These are phyloP conservation scores for Carassius carassius DNA, from an alignment of 2,113 vertebrate species.

Conservation along the genomic window DNA sequence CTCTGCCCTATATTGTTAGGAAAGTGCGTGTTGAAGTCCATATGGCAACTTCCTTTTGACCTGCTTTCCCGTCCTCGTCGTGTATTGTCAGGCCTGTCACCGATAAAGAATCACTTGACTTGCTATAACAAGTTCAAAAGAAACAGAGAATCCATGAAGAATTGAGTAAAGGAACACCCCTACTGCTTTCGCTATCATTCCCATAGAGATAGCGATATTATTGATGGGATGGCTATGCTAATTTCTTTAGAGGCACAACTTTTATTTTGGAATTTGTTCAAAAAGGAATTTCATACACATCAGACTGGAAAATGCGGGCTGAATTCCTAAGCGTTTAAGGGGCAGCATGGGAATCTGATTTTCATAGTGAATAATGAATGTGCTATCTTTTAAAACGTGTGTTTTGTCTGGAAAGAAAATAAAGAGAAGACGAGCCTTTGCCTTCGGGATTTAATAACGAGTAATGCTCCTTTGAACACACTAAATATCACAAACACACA, in stretches of 20 bases:
- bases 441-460: slow-evolving; percentile 63
- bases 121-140: slow-evolving; percentile 98
- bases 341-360: slow-evolving; percentile 81
- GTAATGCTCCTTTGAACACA: slow-evolving; percentile 56
- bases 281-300: slow-evolving; percentile 87
- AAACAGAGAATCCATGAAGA: slow-evolving; percentile 95
- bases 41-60: slow-evolving; percentile 97
- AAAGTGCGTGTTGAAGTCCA: slow-evolving; percentile 93
- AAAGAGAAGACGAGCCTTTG: slow-evolving; percentile 55
- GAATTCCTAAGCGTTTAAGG: slow-evolving; percentile 85
- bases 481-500: slow-evolving; percentile 40
- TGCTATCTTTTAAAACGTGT: slow-evolving; percentile 64
- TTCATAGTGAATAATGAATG: slow-evolving; percentile 76
- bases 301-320: slow-evolving; percentile 81
- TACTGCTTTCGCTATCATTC: slow-evolving; percentile 90
- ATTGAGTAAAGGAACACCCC: slow-evolving; percentile 94
- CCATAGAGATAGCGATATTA: slow-evolving; percentile 94
- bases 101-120: slow-evolving; percentile 99
- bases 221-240: slow-evolving; percentile 93
- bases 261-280: slow-evolving; percentile 88
- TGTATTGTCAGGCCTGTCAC: slow-evolving; percentile 95
- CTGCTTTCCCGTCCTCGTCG: slow-evolving; percentile 89
- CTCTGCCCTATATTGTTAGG: slow-evolving; percentile 81
- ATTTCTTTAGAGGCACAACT: slow-evolving; percentile 83
- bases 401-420: slow-evolving; percentile 69